phyloP scores from a whole-genome alignment of 2,113 vertebrate genomes.

The Macquaria ambigua region DNA sequence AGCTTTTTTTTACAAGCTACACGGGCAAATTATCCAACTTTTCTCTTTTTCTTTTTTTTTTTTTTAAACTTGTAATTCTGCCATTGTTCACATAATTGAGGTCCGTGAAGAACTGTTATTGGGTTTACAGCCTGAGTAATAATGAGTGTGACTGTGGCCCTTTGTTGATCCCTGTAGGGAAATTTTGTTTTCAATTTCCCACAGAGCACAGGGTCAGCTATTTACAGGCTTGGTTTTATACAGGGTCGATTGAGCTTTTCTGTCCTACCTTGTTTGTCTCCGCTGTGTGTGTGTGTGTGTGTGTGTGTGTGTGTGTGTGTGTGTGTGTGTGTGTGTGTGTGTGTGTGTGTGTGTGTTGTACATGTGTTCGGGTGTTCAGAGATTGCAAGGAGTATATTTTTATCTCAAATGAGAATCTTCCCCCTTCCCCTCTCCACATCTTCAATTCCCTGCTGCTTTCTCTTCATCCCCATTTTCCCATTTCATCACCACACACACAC shows the following conservation, averaged over 20 bases:
- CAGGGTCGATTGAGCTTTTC: conserved; percentile 30
- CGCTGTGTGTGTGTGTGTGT: background rate
- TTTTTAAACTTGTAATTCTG: conserved; percentile 8
- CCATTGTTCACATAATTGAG: background rate
- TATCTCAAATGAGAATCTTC: conserved; percentile 79
- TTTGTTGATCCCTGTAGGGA: conserved; percentile 42
- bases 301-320: background rate
- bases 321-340: background rate
- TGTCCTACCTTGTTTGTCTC: conserved; percentile 28
- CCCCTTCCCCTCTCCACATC: conserved; percentile 47
- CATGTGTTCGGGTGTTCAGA: conserved; percentile 19
- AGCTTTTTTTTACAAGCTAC: conserved; percentile 24
- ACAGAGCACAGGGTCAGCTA: conserved; percentile 40
- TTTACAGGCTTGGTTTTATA: conserved; percentile 34
- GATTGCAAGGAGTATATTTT: conserved; percentile 65
- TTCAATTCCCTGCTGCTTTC: conserved; percentile 65
- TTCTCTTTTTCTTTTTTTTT: background rate
- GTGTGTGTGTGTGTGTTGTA: background rate
- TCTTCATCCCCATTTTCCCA: conserved; percentile 55
- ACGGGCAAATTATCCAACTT: background rate
- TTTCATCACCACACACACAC: conserved; percentile 28
- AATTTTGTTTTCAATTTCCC: conserved; percentile 45
- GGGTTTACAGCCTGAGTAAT: conserved; percentile 15
- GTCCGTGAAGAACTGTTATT: background rate
- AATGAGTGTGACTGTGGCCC: background rate